phyloP scores from a whole-genome alignment of 2,797 vertebrate species.

The Hydrophis major region DNA sequence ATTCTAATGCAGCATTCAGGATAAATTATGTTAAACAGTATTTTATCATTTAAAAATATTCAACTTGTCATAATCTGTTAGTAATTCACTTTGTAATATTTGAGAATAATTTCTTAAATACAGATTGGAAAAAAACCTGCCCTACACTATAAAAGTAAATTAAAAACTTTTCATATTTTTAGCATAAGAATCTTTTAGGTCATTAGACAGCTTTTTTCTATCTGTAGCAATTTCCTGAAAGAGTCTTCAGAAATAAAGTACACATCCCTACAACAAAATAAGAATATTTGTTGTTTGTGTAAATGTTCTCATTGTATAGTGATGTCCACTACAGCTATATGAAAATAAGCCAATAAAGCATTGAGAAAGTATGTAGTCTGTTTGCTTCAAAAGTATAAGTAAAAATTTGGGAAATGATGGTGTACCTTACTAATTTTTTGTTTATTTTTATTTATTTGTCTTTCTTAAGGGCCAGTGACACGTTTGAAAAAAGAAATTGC shows the following conservation, averaged over 20 bases:
- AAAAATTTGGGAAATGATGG: background rate
- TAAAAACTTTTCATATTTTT: background rate
- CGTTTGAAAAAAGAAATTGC: background rate
- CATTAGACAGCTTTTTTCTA: background rate
- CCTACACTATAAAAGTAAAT: background rate
- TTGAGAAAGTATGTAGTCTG: conserved; percentile 37
- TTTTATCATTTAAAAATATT: conserved; percentile 34
- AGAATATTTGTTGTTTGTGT: conserved; percentile 42
- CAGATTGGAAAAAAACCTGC: conserved; percentile 42
- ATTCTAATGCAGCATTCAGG: conserved; percentile 41
- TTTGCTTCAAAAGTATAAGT: background rate
- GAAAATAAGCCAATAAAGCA: conserved; percentile 68
- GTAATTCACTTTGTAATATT: conserved; percentile 7
- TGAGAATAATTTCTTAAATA: conserved; percentile 41
- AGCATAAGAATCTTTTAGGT: background rate
- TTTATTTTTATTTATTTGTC: background rate
- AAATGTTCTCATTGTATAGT: conserved; percentile 55
- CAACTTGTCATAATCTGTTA: conserved; percentile 23
- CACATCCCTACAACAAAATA: conserved; percentile 64
- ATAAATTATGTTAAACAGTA: conserved; percentile 10
- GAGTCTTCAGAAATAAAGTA: conserved; percentile 40
- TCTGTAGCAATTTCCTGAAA: conserved; percentile 46
- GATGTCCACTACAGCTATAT: conserved; percentile 47
- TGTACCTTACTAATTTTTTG: background rate
- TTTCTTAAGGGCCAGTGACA: background rate